Evolutionary conservation across 2,888 invertebrate species (phyloP).

Genomic region (Yponomeuta evonymella): DNA sequence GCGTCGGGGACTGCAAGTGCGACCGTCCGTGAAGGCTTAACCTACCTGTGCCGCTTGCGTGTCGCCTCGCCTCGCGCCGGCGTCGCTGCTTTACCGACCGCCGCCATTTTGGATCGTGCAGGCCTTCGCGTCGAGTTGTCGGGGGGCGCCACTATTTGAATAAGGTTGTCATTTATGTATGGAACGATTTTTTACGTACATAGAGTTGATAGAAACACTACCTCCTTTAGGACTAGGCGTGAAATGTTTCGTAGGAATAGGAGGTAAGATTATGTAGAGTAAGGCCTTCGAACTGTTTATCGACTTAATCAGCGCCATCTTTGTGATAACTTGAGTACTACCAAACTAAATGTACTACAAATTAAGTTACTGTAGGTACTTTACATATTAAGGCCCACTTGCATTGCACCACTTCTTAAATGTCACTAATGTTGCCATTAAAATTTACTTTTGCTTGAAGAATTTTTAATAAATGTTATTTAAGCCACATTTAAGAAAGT

Average conservation of each 20-base stretch:
- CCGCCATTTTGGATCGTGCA: slow-evolving; percentile 43
- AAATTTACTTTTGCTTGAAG: too few relatives aligned
- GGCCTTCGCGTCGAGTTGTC: background rate
- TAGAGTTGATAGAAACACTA: background rate
- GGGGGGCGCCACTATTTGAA: too few relatives aligned
- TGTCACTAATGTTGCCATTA: too few relatives aligned
- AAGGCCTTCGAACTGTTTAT: background rate
- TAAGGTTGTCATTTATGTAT: too few relatives aligned
- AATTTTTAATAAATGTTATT: too few relatives aligned
- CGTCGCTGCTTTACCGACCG: slow-evolving; percentile 58
- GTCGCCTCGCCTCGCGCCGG: slow-evolving; percentile 47
- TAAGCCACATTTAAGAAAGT: too few relatives aligned
- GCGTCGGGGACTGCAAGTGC: slow-evolving; percentile 67
- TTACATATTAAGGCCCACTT: too few relatives aligned
- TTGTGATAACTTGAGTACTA: background rate
- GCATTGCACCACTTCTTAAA: too few relatives aligned
- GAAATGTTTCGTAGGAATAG: background rate
- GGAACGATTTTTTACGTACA: background rate
- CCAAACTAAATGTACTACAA: too few relatives aligned
- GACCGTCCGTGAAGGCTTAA: slow-evolving; percentile 70
- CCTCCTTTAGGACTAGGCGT: too few relatives aligned
- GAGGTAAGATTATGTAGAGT: background rate
- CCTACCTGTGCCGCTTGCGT: slow-evolving; percentile 75
- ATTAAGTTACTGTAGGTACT: too few relatives aligned
- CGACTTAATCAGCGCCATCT: background rate